Percentiles rank a stretch among this genome's conserved stretches.
These are phyloP conservation scores for Bubo bubo DNA, from an alignment of 2,113 vertebrate species.

Conservation along the genomic window DNA sequence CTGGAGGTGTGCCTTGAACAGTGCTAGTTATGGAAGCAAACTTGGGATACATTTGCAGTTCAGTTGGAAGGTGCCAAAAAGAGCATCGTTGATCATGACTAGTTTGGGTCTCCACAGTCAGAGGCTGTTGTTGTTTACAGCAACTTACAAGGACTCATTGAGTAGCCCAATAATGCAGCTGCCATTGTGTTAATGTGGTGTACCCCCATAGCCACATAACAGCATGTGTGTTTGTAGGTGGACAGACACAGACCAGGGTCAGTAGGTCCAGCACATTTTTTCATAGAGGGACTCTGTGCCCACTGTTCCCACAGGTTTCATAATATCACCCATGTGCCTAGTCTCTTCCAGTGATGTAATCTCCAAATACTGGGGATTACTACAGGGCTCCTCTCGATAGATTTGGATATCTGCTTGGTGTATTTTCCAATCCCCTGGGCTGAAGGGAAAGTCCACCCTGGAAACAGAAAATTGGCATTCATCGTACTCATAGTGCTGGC, in stretches of 20 bases:
- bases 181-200: not conserved
- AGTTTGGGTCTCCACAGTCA: not conserved
- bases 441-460: not conserved
- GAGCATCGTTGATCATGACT: not conserved
- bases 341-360: not conserved
- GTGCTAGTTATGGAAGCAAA: not conserved
- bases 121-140: not conserved
- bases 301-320: not conserved
- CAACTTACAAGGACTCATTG: not conserved
- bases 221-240: not conserved
- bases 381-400: not conserved
- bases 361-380: not conserved
- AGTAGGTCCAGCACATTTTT: not conserved
- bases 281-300: not conserved
- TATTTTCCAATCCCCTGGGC: not conserved
- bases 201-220: rapidly evolving
- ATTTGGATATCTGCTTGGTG: not conserved
- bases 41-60: no score
- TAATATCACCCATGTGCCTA: not conserved
- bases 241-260: not conserved
- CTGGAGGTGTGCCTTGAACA: not conserved
- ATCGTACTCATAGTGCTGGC: not conserved
- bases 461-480: not conserved
- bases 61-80: not conserved
- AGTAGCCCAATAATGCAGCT: not conserved